Conservation (phyloP, 2,113 vertebrate genomes). For the Embiotoca jacksoni region DNA sequence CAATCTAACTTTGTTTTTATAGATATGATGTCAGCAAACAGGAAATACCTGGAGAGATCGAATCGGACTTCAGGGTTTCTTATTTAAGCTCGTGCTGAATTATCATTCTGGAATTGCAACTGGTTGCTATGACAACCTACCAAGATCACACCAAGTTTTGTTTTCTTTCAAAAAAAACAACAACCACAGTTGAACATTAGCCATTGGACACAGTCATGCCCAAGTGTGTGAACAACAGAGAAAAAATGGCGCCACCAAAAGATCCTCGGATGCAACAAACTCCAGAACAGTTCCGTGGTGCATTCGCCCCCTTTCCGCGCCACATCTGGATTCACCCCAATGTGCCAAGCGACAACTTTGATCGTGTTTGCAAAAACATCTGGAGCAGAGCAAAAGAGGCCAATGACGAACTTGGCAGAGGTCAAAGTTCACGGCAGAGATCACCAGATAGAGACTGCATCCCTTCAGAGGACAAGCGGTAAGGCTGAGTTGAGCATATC, state of each 20-base stretch:
- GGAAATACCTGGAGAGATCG: not conserved
- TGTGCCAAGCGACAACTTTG: constrained; percentile 83
- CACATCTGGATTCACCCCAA: constrained; percentile 86
- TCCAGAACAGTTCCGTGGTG: constrained; percentile 3
- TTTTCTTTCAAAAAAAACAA: not conserved
- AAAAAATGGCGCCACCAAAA: not conserved
- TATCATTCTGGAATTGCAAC: constrained; percentile 8
- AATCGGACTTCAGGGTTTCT: not conserved
- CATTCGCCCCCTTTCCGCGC: constrained; percentile 85
- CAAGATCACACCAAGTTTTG: not conserved
- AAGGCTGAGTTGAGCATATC: not conserved
- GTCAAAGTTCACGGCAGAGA: not conserved
- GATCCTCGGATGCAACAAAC: not conserved
- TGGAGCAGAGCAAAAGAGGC: constrained; percentile 78
- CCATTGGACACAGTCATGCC: not conserved
- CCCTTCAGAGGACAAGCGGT: constrained; percentile 4
- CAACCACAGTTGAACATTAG: not conserved
- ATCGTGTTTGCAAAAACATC: constrained; percentile 85
- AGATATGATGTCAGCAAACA: too few relatives aligned
- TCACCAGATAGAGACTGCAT: not conserved
- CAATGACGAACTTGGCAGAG: not conserved
- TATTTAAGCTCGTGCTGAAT: not conserved
- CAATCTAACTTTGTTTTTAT: too few relatives aligned
- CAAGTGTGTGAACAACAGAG: not conserved
- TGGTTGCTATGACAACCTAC: constrained; percentile 46